Conservation (phyloP, 2,888 invertebrate species). For the Urechis unicinctus region DNA sequence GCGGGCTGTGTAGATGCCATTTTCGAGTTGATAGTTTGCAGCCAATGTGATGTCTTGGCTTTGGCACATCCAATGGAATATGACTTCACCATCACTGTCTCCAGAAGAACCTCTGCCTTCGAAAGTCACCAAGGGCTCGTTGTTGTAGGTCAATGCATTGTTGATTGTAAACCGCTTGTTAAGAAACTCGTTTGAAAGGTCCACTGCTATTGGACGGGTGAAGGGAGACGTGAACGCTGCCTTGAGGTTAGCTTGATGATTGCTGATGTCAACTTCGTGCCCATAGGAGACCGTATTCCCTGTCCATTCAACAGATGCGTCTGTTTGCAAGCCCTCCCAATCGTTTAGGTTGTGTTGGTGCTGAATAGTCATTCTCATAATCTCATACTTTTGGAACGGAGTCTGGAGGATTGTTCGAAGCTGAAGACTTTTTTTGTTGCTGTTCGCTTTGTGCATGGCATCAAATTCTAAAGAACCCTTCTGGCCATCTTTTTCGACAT, state of each 20-base stretch:
- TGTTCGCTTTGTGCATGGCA: background rate
- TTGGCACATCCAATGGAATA: too few relatives aligned
- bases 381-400: background rate
- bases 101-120: conserved; percentile 16
- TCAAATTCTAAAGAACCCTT: conserved; percentile 7
- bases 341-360: background rate
- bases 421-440: background rate
- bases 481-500: conserved; percentile 2
- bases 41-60: too few relatives aligned
- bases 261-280: background rate
- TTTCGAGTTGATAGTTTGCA: conserved; percentile 15
- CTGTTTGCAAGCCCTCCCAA: background rate
- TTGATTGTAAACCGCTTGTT: background rate
- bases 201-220: background rate
- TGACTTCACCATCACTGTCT: too few relatives aligned
- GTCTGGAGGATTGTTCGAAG: background rate
- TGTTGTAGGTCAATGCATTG: background rate
- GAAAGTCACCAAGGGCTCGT: conserved; percentile 18
- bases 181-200: background rate
- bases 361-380: background rate
- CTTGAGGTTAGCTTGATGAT: background rate
- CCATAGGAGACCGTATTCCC: background rate
- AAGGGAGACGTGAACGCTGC: background rate
- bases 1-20: conserved; percentile 20
- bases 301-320: background rate